Evolutionary conservation across 2,888 invertebrate species (phyloP).

Genomic region (Silvanus unidentatus): DNA sequence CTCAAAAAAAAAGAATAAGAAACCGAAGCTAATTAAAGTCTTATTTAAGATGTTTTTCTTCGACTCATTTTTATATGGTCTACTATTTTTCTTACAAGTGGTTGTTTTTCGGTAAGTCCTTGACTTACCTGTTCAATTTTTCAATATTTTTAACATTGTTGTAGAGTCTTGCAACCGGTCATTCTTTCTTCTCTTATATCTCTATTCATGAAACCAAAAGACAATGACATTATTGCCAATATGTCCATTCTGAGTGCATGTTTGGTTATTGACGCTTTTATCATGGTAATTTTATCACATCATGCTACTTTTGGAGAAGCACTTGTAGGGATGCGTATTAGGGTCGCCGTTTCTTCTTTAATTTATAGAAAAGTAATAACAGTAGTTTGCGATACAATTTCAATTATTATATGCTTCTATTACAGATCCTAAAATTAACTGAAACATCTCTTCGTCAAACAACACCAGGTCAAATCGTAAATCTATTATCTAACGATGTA

Average conservation of each 20-base stretch:
- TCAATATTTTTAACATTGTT: background rate
- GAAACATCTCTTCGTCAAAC: conserved; percentile 70
- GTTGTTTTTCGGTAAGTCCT: conserved; percentile 21
- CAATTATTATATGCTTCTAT: conserved; percentile 43
- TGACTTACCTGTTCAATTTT: background rate
- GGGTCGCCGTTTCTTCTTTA: conserved; percentile 70
- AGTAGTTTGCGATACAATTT: background rate
- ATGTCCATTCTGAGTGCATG: conserved; percentile 54
- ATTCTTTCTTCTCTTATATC: conserved; percentile 51
- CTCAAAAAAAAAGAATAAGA: conserved; percentile 8
- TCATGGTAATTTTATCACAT: conserved; percentile 54
- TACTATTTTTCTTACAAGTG: conserved; percentile 11
- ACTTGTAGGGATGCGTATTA: conserved; percentile 67
- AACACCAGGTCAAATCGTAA: conserved; percentile 75
- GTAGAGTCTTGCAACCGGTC: conserved; percentile 49
- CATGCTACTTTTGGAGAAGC: conserved; percentile 57
- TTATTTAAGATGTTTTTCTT: conserved; percentile 13
- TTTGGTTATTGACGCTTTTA: conserved; percentile 49
- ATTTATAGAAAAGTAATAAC: conserved; percentile 69
- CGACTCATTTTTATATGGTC: conserved; percentile 16
- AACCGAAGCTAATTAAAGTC: conserved; percentile 19
- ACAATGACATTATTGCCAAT: conserved; percentile 47
- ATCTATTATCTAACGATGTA: conserved; percentile 79
- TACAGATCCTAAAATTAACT: conserved; percentile 56
- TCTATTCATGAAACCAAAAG: conserved; percentile 10